Conservation (phyloP, 2,797 vertebrate species). For the Channa striata region DNA sequence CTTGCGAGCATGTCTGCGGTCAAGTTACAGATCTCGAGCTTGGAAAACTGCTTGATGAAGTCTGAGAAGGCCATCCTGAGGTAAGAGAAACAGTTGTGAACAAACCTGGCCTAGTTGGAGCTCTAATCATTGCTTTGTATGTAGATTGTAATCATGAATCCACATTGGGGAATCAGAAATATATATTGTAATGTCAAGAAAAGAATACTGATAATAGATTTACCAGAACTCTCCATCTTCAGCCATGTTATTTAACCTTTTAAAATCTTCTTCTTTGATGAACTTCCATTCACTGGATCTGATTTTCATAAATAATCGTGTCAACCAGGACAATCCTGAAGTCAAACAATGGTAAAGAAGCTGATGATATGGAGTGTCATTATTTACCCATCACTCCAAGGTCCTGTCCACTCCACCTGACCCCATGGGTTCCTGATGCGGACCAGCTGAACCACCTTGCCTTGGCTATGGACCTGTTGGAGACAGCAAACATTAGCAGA, state of each 20-base stretch:
- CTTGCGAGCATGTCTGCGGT: constrained; percentile 77
- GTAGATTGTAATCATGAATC: background rate
- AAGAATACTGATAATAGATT: constrained; percentile 9
- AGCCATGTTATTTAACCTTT: constrained; percentile 71
- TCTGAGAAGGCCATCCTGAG: constrained; percentile 83
- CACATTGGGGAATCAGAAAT: background rate
- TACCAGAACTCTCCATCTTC: constrained; percentile 88
- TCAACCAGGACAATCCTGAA: background rate
- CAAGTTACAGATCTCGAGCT: constrained; percentile 86
- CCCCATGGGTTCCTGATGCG: constrained; percentile 95
- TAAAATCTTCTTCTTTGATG: constrained; percentile 69
- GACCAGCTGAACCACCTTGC: constrained; percentile 84
- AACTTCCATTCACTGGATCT: constrained; percentile 83
- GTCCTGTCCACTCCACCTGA: constrained; percentile 91
- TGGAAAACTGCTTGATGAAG: constrained; percentile 76
- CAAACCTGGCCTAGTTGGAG: background rate
- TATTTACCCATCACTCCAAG: constrained; percentile 92
- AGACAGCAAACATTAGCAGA: background rate
- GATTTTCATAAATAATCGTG: constrained; percentile 8
- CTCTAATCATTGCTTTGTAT: background rate
- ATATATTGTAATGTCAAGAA: background rate
- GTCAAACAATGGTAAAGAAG: background rate
- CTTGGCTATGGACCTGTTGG: constrained; percentile 83
- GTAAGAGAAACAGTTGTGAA: constrained; percentile 12
- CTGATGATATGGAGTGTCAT: background rate